A percentile compares a stretch with the other conserved stretches of the same genome.
Evolutionary conservation across 2,113 vertebrate genomes (phyloP).

Genomic region (Spermophilus dauricus): DNA sequence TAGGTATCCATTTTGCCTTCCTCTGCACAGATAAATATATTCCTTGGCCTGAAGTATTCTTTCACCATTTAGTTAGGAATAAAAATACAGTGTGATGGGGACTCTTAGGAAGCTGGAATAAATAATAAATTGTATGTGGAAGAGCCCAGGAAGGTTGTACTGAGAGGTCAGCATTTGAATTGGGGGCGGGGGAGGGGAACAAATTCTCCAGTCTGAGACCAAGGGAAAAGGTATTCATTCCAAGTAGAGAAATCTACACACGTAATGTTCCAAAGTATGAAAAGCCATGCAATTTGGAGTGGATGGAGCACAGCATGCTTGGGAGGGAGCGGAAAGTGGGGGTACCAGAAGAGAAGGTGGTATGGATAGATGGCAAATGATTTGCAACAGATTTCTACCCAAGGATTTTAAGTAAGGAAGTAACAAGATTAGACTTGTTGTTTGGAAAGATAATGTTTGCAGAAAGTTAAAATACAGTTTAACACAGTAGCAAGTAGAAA

Average conservation of each 20-base stretch:
- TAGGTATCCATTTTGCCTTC: neutral
- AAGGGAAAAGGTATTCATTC: neutral
- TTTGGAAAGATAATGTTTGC: slow-evolving; percentile 52
- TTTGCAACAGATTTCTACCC: slow-evolving; percentile 31
- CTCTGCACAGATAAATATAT: neutral
- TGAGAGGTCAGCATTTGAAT: neutral
- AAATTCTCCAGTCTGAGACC: neutral
- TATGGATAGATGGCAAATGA: neutral
- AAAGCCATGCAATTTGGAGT: neutral
- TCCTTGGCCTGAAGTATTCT: neutral
- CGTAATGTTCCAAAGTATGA: neutral
- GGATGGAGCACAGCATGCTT: neutral
- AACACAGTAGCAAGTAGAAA: slow-evolving; percentile 54
- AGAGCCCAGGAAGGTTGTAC: neutral
- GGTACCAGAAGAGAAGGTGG: neutral
- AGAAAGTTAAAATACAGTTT: slow-evolving; percentile 26
- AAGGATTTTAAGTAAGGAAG: slow-evolving; percentile 60
- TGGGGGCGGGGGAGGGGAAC: neutral
- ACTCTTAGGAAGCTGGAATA: neutral
- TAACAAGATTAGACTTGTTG: slow-evolving; percentile 44
- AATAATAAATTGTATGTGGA: neutral
- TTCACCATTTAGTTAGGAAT: neutral
- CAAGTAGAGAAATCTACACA: neutral
- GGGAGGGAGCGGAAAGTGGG: neutral
- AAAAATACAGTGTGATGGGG: neutral